These are phyloP conservation scores for Salpingus planirostris DNA, from an alignment of 2,888 invertebrate species.

Conservation along the genomic window DNA sequence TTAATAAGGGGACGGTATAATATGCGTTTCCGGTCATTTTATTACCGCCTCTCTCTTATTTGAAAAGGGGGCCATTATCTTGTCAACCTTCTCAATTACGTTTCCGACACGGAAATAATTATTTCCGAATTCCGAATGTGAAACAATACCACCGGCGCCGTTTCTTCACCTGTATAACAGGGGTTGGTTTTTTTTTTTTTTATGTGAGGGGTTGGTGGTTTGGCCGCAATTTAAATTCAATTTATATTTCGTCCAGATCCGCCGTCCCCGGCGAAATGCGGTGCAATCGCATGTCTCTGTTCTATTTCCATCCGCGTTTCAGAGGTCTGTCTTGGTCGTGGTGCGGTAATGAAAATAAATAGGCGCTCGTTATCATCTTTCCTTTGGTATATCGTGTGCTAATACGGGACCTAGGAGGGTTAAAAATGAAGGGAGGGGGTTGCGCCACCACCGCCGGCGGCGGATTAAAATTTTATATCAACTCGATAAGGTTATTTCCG, in stretches of 20 bases:
- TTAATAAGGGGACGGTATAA: constrained; percentile 20
- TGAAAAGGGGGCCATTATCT: too few species aligned
- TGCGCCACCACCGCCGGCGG: too few species aligned
- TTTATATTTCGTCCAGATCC: constrained; percentile 24
- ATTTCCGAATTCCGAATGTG: too few species aligned
- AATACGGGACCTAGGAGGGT: too few species aligned
- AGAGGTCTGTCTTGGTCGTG: background rate
- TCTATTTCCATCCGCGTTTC: constrained; percentile 12
- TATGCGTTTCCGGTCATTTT: constrained; percentile 16
- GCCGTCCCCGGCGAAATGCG: too few species aligned
- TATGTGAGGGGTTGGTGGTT: too few species aligned
- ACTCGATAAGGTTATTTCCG: too few species aligned
- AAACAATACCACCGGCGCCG: constrained; percentile 28
- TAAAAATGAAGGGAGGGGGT: too few species aligned
- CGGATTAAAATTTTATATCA: too few species aligned
- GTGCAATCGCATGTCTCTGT: constrained; percentile 13
- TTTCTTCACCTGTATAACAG: too few species aligned
- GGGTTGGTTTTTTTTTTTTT: too few species aligned
- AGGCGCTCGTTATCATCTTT: background rate
- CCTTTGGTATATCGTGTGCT: too few species aligned
- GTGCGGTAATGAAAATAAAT: background rate
- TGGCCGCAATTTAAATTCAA: constrained; percentile 27
- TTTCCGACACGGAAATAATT: constrained; percentile 25
- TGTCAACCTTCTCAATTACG: constrained; percentile 15
- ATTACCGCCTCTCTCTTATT: constrained; percentile 10